Base-by-base conservation (phyloP, 2,888 invertebrate genomes). In the Osmoderma eremita region DNA sequence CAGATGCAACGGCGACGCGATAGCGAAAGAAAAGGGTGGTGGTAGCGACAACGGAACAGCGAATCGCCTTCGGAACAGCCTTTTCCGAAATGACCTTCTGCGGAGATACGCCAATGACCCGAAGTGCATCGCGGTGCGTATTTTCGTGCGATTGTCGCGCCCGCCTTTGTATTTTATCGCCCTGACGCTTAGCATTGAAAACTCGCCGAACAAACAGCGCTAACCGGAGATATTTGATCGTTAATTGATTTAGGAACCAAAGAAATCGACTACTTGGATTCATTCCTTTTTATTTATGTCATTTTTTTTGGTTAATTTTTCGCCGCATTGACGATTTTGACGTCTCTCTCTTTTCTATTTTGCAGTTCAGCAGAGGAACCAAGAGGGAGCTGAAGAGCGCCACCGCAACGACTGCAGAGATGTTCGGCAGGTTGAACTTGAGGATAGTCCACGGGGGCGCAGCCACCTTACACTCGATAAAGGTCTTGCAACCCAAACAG, bases 401-500 rank as follows among this genome's bases (percentile, higher is more conserved):
- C 1, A 94, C 93, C 0, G 94, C 94, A 0, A 93, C 93, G 2
- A 94, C 94, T 0, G 92, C 92, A 1, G 93, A 94, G 83, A 93
- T 94, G 93, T 86, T 88, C 58, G 94, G 94, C 30, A 90, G 90
- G 80, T 83, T 94, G 67, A 93, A 89, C 76, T 84, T 94, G 71
- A 86, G 90, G 74, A 90, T 94, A 49, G 86, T 91, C 72, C 90
- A 91, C 77, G 91, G 93, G 71, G 91, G 91, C 3, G 89, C 90
- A n/a, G 93, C 94, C 38, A 91, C 92, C 12, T 82, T 94, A 66
- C 92, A 93, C 80, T 91, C 92, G 39, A 94, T 94, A 75, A 90
- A 90, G 78, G 94, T 94, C 62, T 86, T 93, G 69, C 94, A 94
- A 78, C 94, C 94, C 5, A 94, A 93, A 84, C 93, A 94, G 88